Conservation (phyloP, 2,797 vertebrate species). For the Gallinago solitaria region DNA sequence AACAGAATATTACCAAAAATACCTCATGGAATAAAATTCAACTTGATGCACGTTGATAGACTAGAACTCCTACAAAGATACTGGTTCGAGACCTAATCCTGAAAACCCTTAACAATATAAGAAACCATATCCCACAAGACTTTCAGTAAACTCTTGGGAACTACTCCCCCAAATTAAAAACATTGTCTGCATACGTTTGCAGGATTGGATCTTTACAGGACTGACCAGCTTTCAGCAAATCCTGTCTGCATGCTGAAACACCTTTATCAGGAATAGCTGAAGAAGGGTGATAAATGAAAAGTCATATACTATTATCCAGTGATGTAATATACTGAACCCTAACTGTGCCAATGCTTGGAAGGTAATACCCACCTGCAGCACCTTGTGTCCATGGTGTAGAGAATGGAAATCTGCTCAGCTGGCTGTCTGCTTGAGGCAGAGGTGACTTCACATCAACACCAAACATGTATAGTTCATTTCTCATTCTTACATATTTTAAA, state of each 20-base stretch:
- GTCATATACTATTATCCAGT: background rate
- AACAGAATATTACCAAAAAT: constrained; percentile 33
- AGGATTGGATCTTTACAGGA: background rate
- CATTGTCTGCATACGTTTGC: background rate
- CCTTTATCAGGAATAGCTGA: background rate
- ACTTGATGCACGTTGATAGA: background rate
- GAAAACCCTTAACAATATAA: background rate
- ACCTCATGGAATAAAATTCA: constrained; percentile 20
- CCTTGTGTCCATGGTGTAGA: background rate
- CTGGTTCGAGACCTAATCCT: background rate
- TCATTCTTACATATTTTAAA: background rate
- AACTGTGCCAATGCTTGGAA: background rate
- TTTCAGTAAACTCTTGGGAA: background rate
- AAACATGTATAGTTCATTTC: background rate
- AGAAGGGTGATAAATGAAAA: background rate
- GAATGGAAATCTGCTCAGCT: background rate
- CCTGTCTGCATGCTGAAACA: background rate
- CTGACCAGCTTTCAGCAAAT: background rate
- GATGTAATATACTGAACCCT: background rate
- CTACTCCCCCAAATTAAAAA: background rate
- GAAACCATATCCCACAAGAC: background rate
- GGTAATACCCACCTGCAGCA: background rate
- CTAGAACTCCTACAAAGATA: background rate
- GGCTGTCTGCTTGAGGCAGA: background rate
- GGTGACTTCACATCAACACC: background rate